phyloP scores from a whole-genome alignment of 1,140 invertebrate genomes.

The Pogonognathellus flavescens region DNA sequence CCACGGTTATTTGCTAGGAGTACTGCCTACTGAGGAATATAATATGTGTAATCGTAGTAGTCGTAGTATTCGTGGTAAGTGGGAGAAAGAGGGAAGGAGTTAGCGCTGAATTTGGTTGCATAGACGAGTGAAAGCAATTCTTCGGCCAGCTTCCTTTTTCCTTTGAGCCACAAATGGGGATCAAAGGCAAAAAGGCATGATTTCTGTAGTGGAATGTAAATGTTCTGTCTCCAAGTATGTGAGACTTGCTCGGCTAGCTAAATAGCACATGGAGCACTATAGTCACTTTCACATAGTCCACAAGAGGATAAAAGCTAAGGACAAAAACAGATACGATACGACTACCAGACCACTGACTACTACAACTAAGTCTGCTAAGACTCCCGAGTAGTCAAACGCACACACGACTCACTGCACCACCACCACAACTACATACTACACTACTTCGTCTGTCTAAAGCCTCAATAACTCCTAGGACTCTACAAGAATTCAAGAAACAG shows the following conservation, averaged over 20 bases:
- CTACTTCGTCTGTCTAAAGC: too few species aligned
- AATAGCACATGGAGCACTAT: conserved; percentile 20
- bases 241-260: not conserved
- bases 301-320: conserved; percentile 35
- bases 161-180: conserved; percentile 42
- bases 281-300: conserved; percentile 16
- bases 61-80: not conserved
- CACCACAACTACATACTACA: too few species aligned
- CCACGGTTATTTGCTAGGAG: not conserved
- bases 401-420: too few species aligned
- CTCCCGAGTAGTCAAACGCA: too few species aligned
- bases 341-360: too few species aligned
- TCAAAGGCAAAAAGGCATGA: conserved; percentile 46
- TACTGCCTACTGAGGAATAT: not conserved
- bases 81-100: not conserved
- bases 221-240: conserved; percentile 26
- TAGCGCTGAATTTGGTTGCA: not conserved
- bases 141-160: conserved; percentile 18
- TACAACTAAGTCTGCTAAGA: too few species aligned
- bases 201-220: conserved; percentile 34
- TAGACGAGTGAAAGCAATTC: conserved; percentile 26
- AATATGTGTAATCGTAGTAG: not conserved
- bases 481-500: too few species aligned
- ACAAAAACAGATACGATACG: not conserved
- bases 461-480: not conserved